Evolutionary conservation across 2,113 vertebrate species (phyloP).

Genomic region (Calidris pugnax): DNA sequence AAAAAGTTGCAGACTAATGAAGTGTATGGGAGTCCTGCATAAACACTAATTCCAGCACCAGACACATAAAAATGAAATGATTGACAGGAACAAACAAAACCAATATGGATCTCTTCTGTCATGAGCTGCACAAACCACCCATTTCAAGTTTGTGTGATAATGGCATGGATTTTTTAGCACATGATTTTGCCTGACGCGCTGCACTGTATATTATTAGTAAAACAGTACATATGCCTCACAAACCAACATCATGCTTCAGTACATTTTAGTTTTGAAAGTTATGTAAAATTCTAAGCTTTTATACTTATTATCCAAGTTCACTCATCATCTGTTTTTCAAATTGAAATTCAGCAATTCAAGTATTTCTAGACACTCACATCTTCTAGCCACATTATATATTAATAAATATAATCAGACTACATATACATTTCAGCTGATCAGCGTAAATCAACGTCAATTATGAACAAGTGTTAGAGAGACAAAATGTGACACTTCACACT

Average conservation of each 20-base stretch:
- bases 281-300: neutral
- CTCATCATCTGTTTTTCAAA: neutral
- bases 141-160: neutral
- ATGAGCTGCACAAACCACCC: neutral
- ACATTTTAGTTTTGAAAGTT: neutral
- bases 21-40: neutral
- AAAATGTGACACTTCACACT: slow-evolving; percentile 61
- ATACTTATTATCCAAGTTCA: neutral
- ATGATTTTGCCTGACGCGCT: neutral
- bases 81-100: neutral
- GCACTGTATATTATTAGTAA: neutral
- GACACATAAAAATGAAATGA: neutral
- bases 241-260: fast-evolving
- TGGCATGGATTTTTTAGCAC: neutral
- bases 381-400: neutral
- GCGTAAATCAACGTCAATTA: slow-evolving; percentile 57
- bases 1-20: neutral
- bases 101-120: neutral
- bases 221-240: neutral
- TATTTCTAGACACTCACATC: neutral
- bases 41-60: neutral
- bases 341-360: neutral
- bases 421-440: neutral
- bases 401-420: neutral
- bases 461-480: neutral